Conservation (phyloP, 2,888 invertebrate genomes). For the Synergus laeviventris region DNA sequence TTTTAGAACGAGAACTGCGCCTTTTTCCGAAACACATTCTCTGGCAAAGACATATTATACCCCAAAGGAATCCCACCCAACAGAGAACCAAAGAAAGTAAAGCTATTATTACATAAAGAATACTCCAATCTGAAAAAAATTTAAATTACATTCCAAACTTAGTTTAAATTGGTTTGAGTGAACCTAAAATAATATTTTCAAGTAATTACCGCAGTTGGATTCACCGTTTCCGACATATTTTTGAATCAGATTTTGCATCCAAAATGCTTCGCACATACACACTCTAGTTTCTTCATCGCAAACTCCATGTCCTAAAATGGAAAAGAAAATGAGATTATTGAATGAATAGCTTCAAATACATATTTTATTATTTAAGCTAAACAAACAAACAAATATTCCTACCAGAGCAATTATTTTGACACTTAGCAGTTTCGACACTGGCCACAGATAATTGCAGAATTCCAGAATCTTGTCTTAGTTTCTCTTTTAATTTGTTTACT, state of each 20-base stretch:
- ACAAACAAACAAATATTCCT: slow-evolving; percentile 35
- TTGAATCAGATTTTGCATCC: slow-evolving; percentile 92
- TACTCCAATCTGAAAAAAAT: slow-evolving; percentile 88
- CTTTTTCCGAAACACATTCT: slow-evolving; percentile 77
- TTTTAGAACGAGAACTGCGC: slow-evolving; percentile 78
- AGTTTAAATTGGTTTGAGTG: slow-evolving; percentile 58
- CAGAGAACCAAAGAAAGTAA: slow-evolving; percentile 79
- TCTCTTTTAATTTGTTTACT: slow-evolving; percentile 82
- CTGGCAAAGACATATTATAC: slow-evolving; percentile 81
- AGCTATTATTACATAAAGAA: slow-evolving; percentile 92
- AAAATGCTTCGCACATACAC: slow-evolving; percentile 95
- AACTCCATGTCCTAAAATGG: slow-evolving; percentile 83
- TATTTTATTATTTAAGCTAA: not conserved
- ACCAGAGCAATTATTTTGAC: slow-evolving; percentile 94
- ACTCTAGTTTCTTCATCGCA: slow-evolving; percentile 90
- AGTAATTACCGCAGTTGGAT: slow-evolving; percentile 86
- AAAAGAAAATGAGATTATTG: slow-evolving; percentile 40
- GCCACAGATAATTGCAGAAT: slow-evolving; percentile 86
- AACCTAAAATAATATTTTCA: not conserved
- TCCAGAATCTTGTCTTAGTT: slow-evolving; percentile 83
- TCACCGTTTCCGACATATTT: slow-evolving; percentile 82
- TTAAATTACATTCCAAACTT: slow-evolving; percentile 8
- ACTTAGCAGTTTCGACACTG: slow-evolving; percentile 88
- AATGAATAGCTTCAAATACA: not conserved
- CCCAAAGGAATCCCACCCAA: slow-evolving; percentile 82